Evolutionary conservation across 2,113 vertebrate genomes (phyloP).

Genomic region (Datnioides undecimradiatus): DNA sequence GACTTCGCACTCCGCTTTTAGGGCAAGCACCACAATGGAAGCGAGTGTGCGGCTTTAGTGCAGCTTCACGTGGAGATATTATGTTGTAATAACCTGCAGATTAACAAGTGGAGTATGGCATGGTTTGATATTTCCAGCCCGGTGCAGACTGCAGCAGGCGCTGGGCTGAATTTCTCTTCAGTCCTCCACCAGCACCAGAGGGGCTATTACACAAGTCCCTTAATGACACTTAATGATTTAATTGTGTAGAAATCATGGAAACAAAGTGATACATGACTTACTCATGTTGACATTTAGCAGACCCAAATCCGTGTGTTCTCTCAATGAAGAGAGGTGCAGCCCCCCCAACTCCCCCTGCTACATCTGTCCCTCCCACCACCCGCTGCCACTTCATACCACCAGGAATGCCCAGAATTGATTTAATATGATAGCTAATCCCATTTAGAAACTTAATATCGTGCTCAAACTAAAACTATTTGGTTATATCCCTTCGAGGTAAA

Average conservation of each 20-base stretch:
- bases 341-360: background rate
- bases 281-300: constrained; percentile 79
- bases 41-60: constrained; percentile 38
- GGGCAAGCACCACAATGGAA: constrained; percentile 37
- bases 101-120: constrained; percentile 44
- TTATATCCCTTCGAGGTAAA: background rate
- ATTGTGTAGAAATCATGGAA: constrained; percentile 81
- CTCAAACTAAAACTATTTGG: too few relatives aligned
- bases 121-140: constrained; percentile 32
- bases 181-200: constrained; percentile 55
- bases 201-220: constrained; percentile 77
- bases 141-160: constrained; percentile 19
- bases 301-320: constrained; percentile 72
- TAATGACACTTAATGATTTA: constrained; percentile 84
- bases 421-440: too few relatives aligned
- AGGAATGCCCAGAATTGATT: too few relatives aligned
- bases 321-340: constrained; percentile 41
- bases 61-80: constrained; percentile 40
- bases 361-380: constrained; percentile 27
- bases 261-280: constrained; percentile 79
- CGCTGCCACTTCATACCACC: constrained; percentile 20
- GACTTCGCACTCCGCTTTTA: constrained; percentile 24
- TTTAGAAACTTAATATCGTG: too few relatives aligned
- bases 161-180: constrained; percentile 35
- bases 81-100: constrained; percentile 55